Evolutionary conservation across 2,888 invertebrate species (phyloP), one percentile per base, ranked within the genome.

Genomic region (Harpalus rubripes): DNA sequence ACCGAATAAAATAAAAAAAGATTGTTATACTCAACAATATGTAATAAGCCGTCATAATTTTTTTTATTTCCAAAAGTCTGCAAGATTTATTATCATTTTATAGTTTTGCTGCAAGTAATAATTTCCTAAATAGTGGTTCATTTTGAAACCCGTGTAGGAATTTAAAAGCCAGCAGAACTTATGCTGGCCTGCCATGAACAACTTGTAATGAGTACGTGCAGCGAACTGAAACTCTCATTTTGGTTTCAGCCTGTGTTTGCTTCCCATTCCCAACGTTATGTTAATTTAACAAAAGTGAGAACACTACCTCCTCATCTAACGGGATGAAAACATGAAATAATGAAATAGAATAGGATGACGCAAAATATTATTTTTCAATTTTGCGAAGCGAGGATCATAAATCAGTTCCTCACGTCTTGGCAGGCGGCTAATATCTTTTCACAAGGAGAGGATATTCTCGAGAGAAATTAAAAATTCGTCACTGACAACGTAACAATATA

Each of bases 381-480:
- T 84, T 26, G 78, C 78, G n/a, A 32, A 56, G 56, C 44, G 76
- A 76, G 56, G 61, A 76, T 78, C 76, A 84, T 84, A 84, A 84
- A 84, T 84, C 84, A 84, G 84, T 78, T 22, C 58, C 26, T 22
- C 58, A 39, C 52, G 65, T 76, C 78, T 56, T 84, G 63, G 52
- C 84, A 78, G 78, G 63, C 84, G 59, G 78, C 84, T 84, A 78
- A 84, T 84, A 84, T 78, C 84, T 74, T 84, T 78, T 78, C 78
- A 59, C 59, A 74, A 82, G 44, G 52, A 78, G 74, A 78, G 74
- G 61, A 84, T 78, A 84, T 84, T 84, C 84, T 84, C 84, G 32
- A 44, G 84, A 84, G 84, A 78, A 84, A 84, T 84, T 84, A 84
- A 84, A 84, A 84, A 84, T 84, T 84, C 84, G 84, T 84, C 84